A percentile compares a stretch with the other conserved stretches of the same genome.
These are phyloP conservation scores for Rhynchophorus ferrugineus DNA, from an alignment of 1,140 invertebrate species.

Conservation along the genomic window DNA sequence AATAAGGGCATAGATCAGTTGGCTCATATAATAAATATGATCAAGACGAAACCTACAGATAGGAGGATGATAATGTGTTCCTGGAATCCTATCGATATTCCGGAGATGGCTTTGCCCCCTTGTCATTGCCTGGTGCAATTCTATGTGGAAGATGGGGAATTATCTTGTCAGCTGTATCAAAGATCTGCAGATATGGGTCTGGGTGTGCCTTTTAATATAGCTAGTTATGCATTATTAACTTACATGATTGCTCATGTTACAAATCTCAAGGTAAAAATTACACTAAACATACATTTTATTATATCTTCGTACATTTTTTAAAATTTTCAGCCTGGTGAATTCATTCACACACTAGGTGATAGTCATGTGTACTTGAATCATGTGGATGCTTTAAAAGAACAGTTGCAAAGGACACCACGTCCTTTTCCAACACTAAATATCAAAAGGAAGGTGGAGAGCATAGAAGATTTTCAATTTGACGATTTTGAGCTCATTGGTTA, in stretches of 20 bases:
- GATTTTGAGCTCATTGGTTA: constrained; percentile 88
- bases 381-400: constrained; percentile 74
- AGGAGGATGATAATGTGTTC: constrained; percentile 89
- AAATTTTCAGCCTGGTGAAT: constrained; percentile 75
- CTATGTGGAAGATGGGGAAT: constrained; percentile 75
- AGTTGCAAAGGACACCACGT: constrained; percentile 71
- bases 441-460: constrained; percentile 59
- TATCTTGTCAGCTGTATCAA: constrained; percentile 93
- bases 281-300: neutral
- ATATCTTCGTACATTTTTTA: constrained; percentile 12
- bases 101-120: constrained; percentile 92
- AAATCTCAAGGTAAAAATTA: constrained; percentile 57
- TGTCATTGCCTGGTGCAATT: constrained; percentile 96
- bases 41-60: constrained; percentile 79
- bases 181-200: constrained; percentile 96
- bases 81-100: constrained; percentile 90
- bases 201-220: constrained; percentile 98
- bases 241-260: constrained; percentile 96
- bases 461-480: constrained; percentile 85
- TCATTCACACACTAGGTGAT: constrained; percentile 94
- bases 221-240: constrained; percentile 91
- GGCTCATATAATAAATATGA: constrained; percentile 72
- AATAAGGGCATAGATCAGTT: constrained; percentile 91
- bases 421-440: constrained; percentile 80
- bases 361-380: constrained; percentile 96